Percentiles rank a stretch among this genome's conserved stretches.
Conservation (phyloP, 2,113 vertebrate genomes). For the Mesembrinibis cayennensis region DNA sequence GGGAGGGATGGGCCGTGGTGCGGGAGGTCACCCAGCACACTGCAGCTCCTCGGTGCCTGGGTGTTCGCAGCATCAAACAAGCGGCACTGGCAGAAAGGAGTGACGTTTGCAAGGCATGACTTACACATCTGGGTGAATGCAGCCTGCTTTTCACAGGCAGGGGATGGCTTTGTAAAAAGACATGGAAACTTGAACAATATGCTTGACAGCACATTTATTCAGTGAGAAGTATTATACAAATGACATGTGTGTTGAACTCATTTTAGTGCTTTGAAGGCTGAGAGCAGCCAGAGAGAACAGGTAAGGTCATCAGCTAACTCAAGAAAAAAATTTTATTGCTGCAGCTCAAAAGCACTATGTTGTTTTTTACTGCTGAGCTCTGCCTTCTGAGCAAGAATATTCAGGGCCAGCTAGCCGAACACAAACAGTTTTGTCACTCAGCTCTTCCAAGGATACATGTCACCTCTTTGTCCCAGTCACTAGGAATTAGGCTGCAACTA, state of each 20-base stretch:
- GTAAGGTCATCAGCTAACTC: not conserved
- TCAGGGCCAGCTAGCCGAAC: not conserved
- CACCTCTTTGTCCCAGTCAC: not conserved
- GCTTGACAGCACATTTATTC: not conserved
- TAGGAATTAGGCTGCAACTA: slow-evolving; percentile 27
- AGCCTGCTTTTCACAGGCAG: not conserved
- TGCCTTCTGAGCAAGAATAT: not conserved
- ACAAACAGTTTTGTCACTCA: not conserved
- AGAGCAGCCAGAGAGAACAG: not conserved
- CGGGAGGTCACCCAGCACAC: not conserved
- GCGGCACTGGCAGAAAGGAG: not conserved
- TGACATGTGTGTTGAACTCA: not conserved
- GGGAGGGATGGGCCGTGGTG: not conserved
- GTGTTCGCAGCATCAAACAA: fast-evolving
- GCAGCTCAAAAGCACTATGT: not conserved
- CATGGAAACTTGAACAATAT: not conserved
- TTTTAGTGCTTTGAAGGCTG: slow-evolving; percentile 6
- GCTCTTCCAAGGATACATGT: not conserved
- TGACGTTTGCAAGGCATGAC: not conserved
- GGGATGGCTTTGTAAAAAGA: not conserved
- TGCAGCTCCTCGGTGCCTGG: not conserved
- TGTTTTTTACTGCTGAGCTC: not conserved
- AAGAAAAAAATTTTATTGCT: not conserved
- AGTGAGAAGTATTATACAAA: not conserved
- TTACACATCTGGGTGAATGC: not conserved